Evolutionary conservation across 2,113 vertebrate species (phyloP), one percentile per base, ranked within the genome.

Genomic region (Okapia johnstoni): DNA sequence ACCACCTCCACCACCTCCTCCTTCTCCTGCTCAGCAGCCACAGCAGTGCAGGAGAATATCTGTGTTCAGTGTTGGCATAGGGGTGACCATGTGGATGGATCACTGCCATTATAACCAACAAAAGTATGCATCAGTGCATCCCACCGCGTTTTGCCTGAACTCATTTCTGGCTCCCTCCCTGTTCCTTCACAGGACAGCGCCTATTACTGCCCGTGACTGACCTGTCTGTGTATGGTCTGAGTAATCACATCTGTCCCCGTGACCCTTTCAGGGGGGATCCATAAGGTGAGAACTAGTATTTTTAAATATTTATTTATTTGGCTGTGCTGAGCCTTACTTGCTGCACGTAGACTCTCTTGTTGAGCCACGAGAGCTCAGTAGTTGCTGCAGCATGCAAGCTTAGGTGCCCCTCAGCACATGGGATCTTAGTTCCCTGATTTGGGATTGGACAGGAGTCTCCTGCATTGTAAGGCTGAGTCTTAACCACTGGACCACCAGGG

Each of bases 21-120:
- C 73, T 8, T 13, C 40, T 10, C 52, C 17, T 3, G 14, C 84
- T 10, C 73, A 10, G 10, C 2, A 16, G 30, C 46, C 85, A 61
- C 4, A 7, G 23, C 6, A 1, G 0, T 3, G 16, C n/a, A 2
- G 14, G 40, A 85, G 14, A 87, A 2, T 1, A 66, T 66, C 55
- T 66, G 50, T n/a, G 21, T 19, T 86, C 40, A 60, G 6, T 6
- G 58, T 33, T 17, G 19, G 48, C 43, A 1, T 0, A 48, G 40
- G 84, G 6, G 33, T 12, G n/a, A 21, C 11, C 40, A 9, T 2
- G 7, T 1, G 11, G 17, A 54, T 73, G 8, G 26, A 50, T 50
- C 19, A 40, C 6, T 52, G n/a, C 16, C 17, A 61, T n/a, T 43
- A 33, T 6, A 25, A 63, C 5, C 26, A 23, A 15, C 46, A 52